These are phyloP conservation scores for Disparrhopalites patrizii DNA, from an alignment of 2,888 invertebrate species.

Conservation along the genomic window DNA sequence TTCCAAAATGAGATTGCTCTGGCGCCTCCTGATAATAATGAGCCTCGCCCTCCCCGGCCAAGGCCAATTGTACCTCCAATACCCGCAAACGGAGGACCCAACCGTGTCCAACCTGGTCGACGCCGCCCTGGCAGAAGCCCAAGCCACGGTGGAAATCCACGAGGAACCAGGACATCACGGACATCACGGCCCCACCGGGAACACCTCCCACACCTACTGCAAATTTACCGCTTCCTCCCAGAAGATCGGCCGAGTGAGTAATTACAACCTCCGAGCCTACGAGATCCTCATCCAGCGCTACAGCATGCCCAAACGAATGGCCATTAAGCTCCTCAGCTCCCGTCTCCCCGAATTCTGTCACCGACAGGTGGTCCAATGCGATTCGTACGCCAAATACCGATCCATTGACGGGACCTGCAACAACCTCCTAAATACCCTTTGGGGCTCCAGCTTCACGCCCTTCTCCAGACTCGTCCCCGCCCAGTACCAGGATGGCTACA, in stretches of 20 bases:
- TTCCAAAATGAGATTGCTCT: too few species aligned
- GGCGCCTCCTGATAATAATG: too few species aligned
- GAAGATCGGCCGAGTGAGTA: conserved; percentile 44
- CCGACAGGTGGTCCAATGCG: conserved; percentile 22
- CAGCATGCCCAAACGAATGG: conserved; percentile 19
- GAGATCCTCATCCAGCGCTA: conserved; percentile 39
- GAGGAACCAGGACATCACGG: neutral
- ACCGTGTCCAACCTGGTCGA: neutral
- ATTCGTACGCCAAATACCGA: conserved; percentile 37
- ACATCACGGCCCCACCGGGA: conserved; percentile 4
- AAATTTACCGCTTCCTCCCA: conserved; percentile 46
- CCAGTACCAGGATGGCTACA: conserved; percentile 45
- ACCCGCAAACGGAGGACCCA: neutral
- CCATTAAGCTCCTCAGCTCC: conserved; percentile 16
- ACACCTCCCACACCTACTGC: conserved; percentile 41
- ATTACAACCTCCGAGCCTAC: conserved; percentile 44
- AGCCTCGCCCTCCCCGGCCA: too few species aligned
- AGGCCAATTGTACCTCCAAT: too few species aligned
- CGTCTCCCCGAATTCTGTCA: conserved; percentile 22
- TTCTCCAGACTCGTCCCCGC: conserved; percentile 45
- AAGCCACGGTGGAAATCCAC: neutral
- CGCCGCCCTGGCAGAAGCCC: neutral
- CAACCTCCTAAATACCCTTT: conserved; percentile 38
- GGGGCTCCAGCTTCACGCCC: conserved; percentile 45
- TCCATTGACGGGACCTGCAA: conserved; percentile 46